Evolutionary conservation across 1,140 invertebrate species (phyloP).

Genomic region (Sesamia nonagrioides): DNA sequence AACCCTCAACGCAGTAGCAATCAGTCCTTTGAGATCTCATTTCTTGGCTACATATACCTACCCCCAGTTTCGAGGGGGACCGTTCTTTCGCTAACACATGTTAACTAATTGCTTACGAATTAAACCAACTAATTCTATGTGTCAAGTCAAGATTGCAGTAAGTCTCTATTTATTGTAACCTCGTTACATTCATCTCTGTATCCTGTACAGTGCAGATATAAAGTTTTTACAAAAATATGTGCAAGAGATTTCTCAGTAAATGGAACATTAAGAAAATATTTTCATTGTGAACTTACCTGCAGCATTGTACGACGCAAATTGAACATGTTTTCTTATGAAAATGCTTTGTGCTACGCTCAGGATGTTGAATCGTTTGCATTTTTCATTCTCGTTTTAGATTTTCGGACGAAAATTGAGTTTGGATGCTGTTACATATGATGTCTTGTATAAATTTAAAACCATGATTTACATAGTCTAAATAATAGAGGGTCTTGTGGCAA

Average conservation of each 20-base stretch:
- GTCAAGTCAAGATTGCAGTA: not conserved
- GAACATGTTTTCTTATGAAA: constrained; percentile 19
- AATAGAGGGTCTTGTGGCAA: no score
- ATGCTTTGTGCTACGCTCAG: not conserved
- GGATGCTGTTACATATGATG: not conserved
- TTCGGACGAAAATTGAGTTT: not conserved
- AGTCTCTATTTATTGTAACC: constrained; percentile 14
- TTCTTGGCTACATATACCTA: not conserved
- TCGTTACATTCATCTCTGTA: not conserved
- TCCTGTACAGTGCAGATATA: not conserved
- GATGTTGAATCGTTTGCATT: constrained; percentile 27
- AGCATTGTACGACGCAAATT: constrained; percentile 14
- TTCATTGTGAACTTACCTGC: constrained; percentile 24
- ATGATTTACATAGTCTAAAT: no score
- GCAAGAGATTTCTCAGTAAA: constrained; percentile 7
- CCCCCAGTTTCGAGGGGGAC: not conserved
- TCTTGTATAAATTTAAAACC: not conserved
- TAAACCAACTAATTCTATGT: not conserved
- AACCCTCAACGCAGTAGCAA: not conserved
- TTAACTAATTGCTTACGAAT: constrained; percentile 18
- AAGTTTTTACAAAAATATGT: not conserved
- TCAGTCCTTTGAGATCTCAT: not conserved
- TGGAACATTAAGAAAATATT: constrained; percentile 22
- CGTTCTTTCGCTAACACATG: not conserved
- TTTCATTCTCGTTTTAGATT: constrained; percentile 17